These are phyloP conservation scores for Spilosoma lubricipeda DNA, from an alignment of 2,888 invertebrate genomes.

Conservation along the genomic window DNA sequence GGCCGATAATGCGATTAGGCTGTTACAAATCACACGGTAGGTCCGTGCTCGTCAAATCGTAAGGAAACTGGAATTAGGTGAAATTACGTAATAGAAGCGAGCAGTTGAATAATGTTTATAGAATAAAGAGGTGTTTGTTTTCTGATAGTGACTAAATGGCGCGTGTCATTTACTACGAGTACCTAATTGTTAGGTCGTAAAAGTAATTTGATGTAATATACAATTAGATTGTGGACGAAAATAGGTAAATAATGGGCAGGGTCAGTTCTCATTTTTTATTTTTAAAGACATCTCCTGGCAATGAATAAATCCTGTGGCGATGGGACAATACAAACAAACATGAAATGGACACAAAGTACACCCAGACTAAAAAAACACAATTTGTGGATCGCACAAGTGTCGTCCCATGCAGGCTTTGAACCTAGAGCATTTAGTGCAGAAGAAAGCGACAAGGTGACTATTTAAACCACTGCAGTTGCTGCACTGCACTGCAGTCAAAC, in stretches of 20 bases:
- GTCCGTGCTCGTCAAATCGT: slow-evolving; percentile 43
- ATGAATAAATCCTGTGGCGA: no score
- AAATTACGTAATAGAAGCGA: slow-evolving; percentile 18
- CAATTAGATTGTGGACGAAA: background rate
- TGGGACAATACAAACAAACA: no score
- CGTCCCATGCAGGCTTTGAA: no score
- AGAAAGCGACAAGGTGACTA: no score
- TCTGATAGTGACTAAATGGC: background rate
- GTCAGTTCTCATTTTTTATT: background rate
- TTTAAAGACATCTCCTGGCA: no score
- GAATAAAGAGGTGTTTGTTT: slow-evolving; percentile 3
- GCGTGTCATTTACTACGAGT: background rate
- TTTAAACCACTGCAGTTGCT: no score
- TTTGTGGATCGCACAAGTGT: no score
- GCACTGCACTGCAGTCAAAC: no score
- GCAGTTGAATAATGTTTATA: background rate
- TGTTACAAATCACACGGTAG: slow-evolving; percentile 47
- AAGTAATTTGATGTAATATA: background rate
- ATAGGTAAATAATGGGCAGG: background rate
- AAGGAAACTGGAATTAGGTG: slow-evolving; percentile 39
- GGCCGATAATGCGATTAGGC: slow-evolving; percentile 45
- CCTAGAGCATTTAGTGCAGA: no score
- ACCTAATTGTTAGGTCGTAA: background rate
- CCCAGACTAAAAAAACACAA: no score
- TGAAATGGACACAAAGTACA: no score